A percentile compares a stretch with the other conserved stretches of the same genome.
phyloP scores from a whole-genome alignment of 2,113 vertebrate genomes.

The Spizaetus ornatus region DNA sequence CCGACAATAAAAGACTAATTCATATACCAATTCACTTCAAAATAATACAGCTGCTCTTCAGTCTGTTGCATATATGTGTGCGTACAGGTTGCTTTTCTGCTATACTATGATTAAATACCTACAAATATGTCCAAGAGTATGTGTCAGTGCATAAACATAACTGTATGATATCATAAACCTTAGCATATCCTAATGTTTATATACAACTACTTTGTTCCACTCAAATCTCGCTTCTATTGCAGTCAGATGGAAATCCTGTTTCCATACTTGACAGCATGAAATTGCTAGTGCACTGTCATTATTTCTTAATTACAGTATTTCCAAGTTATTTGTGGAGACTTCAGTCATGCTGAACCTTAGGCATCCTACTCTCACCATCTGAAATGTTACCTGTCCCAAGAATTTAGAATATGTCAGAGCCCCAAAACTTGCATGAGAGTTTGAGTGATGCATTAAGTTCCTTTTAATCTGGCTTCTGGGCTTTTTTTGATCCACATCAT shows the following conservation, averaged over 20 bases:
- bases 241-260: not conserved
- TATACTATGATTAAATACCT: not conserved
- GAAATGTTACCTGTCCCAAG: not conserved
- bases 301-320: not conserved
- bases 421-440: not conserved
- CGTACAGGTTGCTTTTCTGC: not conserved
- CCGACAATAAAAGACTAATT: not conserved
- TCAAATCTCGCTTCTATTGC: not conserved
- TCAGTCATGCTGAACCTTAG: not conserved
- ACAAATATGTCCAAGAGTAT: not conserved
- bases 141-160: not conserved
- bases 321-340: not conserved
- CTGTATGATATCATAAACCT: not conserved
- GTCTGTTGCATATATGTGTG: not conserved
- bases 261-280: not conserved
- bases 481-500: not conserved
- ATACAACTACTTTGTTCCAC: not conserved
- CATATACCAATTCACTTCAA: not conserved
- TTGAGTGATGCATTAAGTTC: not conserved
- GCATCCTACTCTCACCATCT: not conserved
- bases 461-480: not conserved
- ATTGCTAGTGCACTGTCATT: not conserved
- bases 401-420: not conserved
- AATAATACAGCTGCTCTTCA: not conserved
- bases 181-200: not conserved